phyloP scores from a whole-genome alignment of 2,888 invertebrate genomes.

The Catocala fraxini region DNA sequence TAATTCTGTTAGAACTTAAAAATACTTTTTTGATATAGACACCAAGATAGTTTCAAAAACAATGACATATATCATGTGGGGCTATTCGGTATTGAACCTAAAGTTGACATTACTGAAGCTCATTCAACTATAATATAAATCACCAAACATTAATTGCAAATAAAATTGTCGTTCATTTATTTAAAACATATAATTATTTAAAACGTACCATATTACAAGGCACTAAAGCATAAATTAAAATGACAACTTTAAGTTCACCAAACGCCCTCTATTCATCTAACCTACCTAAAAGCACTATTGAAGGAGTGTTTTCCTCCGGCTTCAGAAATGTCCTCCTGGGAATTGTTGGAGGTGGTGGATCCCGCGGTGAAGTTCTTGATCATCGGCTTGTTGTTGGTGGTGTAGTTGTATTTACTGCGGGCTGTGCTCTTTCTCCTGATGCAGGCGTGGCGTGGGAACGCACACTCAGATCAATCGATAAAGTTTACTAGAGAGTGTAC shows the following conservation, averaged over 20 bases:
- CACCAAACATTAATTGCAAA: too few relatives aligned
- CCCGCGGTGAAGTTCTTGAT: slow-evolving; percentile 91
- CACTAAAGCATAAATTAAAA: not conserved
- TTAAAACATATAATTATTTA: too few relatives aligned
- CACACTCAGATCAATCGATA: slow-evolving; percentile 88
- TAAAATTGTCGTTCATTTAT: too few relatives aligned
- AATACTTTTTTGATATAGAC: slow-evolving; percentile 31
- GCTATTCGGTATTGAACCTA: slow-evolving; percentile 16
- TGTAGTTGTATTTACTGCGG: slow-evolving; percentile 94
- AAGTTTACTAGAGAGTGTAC: slow-evolving; percentile 73
- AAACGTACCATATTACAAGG: not conserved
- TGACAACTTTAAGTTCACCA: slow-evolving; percentile 24
- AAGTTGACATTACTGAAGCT: slow-evolving; percentile 17
- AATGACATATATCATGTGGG: not conserved
- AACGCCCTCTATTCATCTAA: slow-evolving; percentile 17
- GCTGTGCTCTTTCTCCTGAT: slow-evolving; percentile 95
- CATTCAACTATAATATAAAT: not conserved
- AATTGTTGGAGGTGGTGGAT: slow-evolving; percentile 90
- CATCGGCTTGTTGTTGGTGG: slow-evolving; percentile 95
- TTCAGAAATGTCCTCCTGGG: slow-evolving; percentile 93
- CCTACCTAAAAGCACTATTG: slow-evolving; percentile 93
- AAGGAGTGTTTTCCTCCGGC: slow-evolving; percentile 94
- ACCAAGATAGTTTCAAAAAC: slow-evolving; percentile 28
- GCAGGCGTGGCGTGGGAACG: slow-evolving; percentile 86
- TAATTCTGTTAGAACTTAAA: slow-evolving; percentile 16